Conservation (phyloP, 2,797 vertebrate genomes). For the Melanotaenia nigrans region DNA sequence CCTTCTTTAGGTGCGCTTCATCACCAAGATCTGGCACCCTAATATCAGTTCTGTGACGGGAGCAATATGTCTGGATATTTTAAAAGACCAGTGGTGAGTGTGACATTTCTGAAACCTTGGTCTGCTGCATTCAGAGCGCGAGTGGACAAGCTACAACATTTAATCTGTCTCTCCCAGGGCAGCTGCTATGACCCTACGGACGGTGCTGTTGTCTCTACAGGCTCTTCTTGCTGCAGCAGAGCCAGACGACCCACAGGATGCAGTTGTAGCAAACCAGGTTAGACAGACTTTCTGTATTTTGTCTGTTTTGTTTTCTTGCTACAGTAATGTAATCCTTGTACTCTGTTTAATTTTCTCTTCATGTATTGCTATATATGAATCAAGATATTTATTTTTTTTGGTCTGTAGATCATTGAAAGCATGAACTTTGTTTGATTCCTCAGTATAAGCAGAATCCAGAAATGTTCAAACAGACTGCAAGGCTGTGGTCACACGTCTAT, state of each 20-base stretch:
- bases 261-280: slow-evolving; percentile 99
- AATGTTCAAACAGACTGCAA: slow-evolving; percentile 99
- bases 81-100: slow-evolving; percentile 99
- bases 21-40: slow-evolving; percentile 99
- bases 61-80: slow-evolving; percentile 99
- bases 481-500: slow-evolving; percentile 97
- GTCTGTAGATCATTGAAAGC: background rate
- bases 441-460: slow-evolving; percentile 99
- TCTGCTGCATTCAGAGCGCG: too few relatives aligned
- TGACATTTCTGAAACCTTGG: background rate
- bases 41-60: slow-evolving; percentile 99
- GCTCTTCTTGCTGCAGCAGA: slow-evolving; percentile 97
- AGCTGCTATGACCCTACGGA: slow-evolving; percentile 98
- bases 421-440: slow-evolving; percentile 21
- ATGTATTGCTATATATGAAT: too few relatives aligned
- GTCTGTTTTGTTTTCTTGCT: background rate
- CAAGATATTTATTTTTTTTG: background rate
- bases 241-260: slow-evolving; percentile 98
- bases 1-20: slow-evolving; percentile 93
- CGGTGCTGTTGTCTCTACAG: slow-evolving; percentile 98
- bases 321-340: background rate
- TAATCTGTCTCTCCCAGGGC: slow-evolving; percentile 85
- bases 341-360: background rate
- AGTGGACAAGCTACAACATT: slow-evolving; percentile 1
- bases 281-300: background rate